Evolutionary conservation across 2,888 invertebrate species (phyloP), one percentile per base, ranked within the genome.

Genomic region (Chorisops tibialis): DNA sequence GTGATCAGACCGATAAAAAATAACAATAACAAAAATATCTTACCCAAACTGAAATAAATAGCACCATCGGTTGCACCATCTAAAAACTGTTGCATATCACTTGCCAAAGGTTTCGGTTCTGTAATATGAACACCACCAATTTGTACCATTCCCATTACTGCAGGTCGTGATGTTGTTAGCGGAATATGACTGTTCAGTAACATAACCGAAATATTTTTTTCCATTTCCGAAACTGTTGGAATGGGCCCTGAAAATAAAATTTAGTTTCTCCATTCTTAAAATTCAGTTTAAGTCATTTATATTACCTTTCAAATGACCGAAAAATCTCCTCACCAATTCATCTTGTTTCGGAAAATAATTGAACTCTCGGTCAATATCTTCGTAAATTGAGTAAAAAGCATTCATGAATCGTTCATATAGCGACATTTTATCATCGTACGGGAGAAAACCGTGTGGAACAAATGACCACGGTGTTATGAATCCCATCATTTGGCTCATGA

Each of bases 51-150:
- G 61, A 82, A 80, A 68, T 75, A 79, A 58, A 82, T 76, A n/a
- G 75, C 80, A 2, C 81, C 81, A 60, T 79, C 68, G 24, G 71
- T 68, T 4, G 79, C 75, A 16, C 68, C 75, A 59, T 80, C 78
- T 45, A 81, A 64, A 64, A 79, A 80, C 16, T 69, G 67, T 66
- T 79, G 70, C 16, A 81, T 71, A 64, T 79, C 76, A 12, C 62
- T 35, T 22, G 76, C 73, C 60, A 78, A 62, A 7, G 68, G 63
- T 59, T 78, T 76, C 18, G 76, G 73, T 12, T 73, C 72, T 52
- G 76, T 75, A 41, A 84, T 77, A 64, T 84, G 84, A 59, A 83
- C 72, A 35, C 84, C 85, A 9, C 81, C 84, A 5, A 84, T 79
- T 50, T 82, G 78, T 7, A 83, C 72, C 65, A 82, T 73, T 3